Evolutionary conservation across 1,140 invertebrate species (phyloP), one percentile per base, ranked within the genome.

Genomic region (Penaeus chinensis): DNA sequence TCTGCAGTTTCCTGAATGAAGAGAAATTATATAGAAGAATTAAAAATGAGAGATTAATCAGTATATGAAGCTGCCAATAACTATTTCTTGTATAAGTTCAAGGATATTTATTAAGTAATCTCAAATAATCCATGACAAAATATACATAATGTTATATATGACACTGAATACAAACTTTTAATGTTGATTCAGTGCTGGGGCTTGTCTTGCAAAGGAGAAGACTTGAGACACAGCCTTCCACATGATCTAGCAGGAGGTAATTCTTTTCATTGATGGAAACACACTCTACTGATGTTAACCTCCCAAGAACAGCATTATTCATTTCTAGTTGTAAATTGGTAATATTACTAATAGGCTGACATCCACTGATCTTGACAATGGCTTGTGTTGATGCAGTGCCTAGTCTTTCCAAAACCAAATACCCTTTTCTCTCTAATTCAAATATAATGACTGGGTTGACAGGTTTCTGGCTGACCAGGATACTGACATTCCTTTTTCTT

Each of bases 321-420:
- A 78, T 18, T 61, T 87, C 79, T 69, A 42, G 32, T 2, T 79
- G 22, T 65, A 87, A 60, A 54, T 87, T 65, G 32, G 11, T n/a
- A 24, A 87, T 32, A 47, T 42, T 77, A 20, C 65, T 83, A 13
- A 87, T 24, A 2, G 69, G 47, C 27, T 81, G 78, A 42, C 86
- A 87, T 27, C 69, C 66, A 83, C 86, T 87, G 13, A 87, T n/a
- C 42, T 76, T 82, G 22, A 74, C 42, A 3, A 87, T 4, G 22
- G 80, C 66, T 22, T 87, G 80, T 63, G 86, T 65, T n/a, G 54
- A 54, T 42, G 32, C 77, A 20, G 80, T 87, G 32, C 86, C 86
- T 61, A 87, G 71, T 65, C 86, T 82, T 66, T 87, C 86, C 47
- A 87, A 62, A n/a, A 87, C 80, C 37, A 87, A 37, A 37, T 27